These are phyloP conservation scores for Trichopoda pennipes DNA, from an alignment of 2,888 invertebrate species.

Conservation along the genomic window DNA sequence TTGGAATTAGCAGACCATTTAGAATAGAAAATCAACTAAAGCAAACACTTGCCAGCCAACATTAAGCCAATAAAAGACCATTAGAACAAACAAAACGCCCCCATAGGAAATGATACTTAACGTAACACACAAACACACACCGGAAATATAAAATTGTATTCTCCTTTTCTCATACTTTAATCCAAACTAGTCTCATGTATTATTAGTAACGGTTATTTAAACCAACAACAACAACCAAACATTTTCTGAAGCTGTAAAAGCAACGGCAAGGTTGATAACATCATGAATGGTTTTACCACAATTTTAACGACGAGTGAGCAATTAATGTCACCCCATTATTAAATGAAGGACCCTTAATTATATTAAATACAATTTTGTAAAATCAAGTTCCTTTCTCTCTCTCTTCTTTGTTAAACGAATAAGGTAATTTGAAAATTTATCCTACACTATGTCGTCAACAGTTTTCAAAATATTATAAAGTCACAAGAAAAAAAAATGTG, in stretches of 20 bases:
- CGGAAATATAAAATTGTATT: conserved; percentile 5
- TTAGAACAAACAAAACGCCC: conserved; percentile 65
- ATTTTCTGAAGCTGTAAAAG: conserved; percentile 12
- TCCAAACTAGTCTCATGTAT: neutral
- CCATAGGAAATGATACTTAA: conserved; percentile 52
- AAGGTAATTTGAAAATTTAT: conserved; percentile 59
- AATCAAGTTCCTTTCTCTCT: conserved; percentile 48
- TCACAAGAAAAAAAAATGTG: conserved; percentile 69
- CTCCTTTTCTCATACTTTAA: neutral
- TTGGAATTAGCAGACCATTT: conserved; percentile 27
- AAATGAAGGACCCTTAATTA: conserved; percentile 81
- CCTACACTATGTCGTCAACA: conserved; percentile 63
- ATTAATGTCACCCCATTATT: conserved; percentile 82
- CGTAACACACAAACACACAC: conserved; percentile 1
- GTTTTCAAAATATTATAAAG: conserved; percentile 68
- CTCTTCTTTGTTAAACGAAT: neutral
- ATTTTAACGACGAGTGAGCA: conserved; percentile 75
- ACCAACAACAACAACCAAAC: conserved; percentile 33
- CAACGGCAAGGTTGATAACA: conserved; percentile 65
- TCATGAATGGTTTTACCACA: conserved; percentile 65
- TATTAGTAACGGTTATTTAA: conserved; percentile 58
- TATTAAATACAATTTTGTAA: conserved; percentile 78
- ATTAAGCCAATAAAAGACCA: conserved; percentile 65
- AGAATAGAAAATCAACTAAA: neutral
- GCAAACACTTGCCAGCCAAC: conserved; percentile 4